Evolutionary conservation across 1,140 invertebrate genomes (phyloP).

Genomic region (Lepidurus apus): DNA sequence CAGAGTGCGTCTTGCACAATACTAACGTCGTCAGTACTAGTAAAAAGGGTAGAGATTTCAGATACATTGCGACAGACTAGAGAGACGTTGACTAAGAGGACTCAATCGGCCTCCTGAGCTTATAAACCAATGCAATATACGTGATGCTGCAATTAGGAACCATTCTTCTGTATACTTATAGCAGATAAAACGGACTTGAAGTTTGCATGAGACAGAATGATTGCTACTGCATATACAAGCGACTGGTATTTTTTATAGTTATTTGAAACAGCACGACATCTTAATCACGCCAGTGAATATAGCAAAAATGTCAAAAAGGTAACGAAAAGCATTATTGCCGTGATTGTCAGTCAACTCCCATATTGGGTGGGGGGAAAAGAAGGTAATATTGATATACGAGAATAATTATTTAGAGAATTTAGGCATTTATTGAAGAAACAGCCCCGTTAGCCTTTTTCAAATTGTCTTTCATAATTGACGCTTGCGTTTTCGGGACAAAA

Average conservation of each 20-base stretch:
- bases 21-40: neutral
- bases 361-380: too few relatives aligned
- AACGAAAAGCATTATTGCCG: neutral
- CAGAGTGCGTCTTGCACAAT: neutral
- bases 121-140: neutral
- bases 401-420: too few relatives aligned
- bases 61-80: neutral
- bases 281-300: neutral
- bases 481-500: too few relatives aligned
- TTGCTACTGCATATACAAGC: neutral
- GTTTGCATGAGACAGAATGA: neutral
- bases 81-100: neutral
- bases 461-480: too few relatives aligned
- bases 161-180: neutral
- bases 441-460: too few relatives aligned
- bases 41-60: neutral
- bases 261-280: neutral
- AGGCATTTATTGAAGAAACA: too few relatives aligned
- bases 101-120: neutral
- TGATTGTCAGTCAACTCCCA: too few relatives aligned
- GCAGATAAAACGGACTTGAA: neutral
- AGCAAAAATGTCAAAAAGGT: neutral
- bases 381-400: too few relatives aligned
- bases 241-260: neutral
- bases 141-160: neutral